A percentile compares a stretch with the other conserved stretches of the same genome.
These are phyloP conservation scores for Cyclopterus lumpus DNA, from an alignment of 2,797 vertebrate species.

Conservation along the genomic window DNA sequence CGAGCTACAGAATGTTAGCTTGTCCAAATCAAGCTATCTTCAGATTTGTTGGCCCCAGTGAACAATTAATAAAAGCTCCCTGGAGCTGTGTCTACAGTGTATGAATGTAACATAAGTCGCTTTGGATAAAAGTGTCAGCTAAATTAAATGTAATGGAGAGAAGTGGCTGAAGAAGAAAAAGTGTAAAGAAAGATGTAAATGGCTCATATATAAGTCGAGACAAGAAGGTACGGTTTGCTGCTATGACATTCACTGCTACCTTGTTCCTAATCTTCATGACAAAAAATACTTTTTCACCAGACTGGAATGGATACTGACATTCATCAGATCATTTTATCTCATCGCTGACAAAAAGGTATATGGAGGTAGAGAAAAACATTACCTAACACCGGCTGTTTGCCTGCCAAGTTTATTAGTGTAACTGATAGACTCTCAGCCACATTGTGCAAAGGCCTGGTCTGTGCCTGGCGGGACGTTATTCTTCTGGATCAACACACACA, in stretches of 20 bases:
- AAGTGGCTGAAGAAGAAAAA: neutral
- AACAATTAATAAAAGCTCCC: neutral
- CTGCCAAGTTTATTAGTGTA: constrained; percentile 11
- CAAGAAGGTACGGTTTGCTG: neutral
- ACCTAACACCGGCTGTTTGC: constrained; percentile 4
- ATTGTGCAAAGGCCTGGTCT: neutral
- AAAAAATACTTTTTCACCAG: neutral
- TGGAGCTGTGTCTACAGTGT: neutral
- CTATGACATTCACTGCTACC: neutral
- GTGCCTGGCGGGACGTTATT: neutral
- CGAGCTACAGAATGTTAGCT: neutral
- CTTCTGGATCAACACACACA: neutral
- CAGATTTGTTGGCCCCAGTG: neutral
- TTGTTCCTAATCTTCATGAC: constrained; percentile 23
- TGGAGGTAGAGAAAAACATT: constrained; percentile 27
- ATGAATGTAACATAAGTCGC: neutral
- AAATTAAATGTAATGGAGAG: no score
- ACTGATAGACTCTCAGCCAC: constrained; percentile 1
- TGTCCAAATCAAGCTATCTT: neutral
- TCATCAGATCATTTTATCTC: constrained; percentile 12
- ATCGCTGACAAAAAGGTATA: constrained; percentile 7
- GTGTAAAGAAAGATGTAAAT: neutral
- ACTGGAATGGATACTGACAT: constrained; percentile 8
- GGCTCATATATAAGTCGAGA: neutral
- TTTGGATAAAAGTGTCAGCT: no score